Base-by-base conservation (phyloP, 2,888 invertebrate genomes). In the Chrysolina americana region DNA sequence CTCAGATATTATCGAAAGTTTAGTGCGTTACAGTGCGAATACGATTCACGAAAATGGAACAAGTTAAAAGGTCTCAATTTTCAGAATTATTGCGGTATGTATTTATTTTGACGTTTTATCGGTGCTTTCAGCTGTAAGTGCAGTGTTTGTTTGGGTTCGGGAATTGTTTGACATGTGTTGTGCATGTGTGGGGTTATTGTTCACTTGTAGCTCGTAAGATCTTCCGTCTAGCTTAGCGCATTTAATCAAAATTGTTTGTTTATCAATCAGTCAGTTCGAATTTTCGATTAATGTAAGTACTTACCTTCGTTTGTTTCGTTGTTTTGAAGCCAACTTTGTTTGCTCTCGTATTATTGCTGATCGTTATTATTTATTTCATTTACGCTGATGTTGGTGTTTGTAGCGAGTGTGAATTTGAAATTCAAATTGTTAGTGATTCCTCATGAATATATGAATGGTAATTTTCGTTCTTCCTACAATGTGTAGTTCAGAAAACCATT, bases 51-150 rank as follows among this genome's bases (percentile, higher is more conserved):
- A 68, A 64, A 66, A 81, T 82, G 82, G 81, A 83, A 65, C 80
- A 76, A 77, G 78, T 78, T 68, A 81, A 79, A 48, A 75, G 80
- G 64, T 85, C 85, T 53, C 83, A 85, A 68, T 85, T 85, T 84
- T 85, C 86, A 71, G 85, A 85, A 77, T 79, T 86, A 64, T 81
- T 84, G 28, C 82, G 84, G 86, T 86, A 84, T 48, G 82, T 81
- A 75, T 70, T 50, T 64, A 68, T 70, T 70, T 70, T 59, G 68
- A 64, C 28, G 28, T 53, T 41, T 47, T 36, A 41, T 66, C 50
- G 50, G 50, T 50, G 28, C 53, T 68, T 53, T 50, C 28, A 66
- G 66, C 68, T 56, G 19, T 19, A 71, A 73, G 63, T 73, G 70
- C 70, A 73, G 68, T 70, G 71, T 77, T 74, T 75, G 73, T 59